These are phyloP conservation scores for Morelia viridis DNA, from an alignment of 2,797 vertebrate species.

Conservation along the genomic window DNA sequence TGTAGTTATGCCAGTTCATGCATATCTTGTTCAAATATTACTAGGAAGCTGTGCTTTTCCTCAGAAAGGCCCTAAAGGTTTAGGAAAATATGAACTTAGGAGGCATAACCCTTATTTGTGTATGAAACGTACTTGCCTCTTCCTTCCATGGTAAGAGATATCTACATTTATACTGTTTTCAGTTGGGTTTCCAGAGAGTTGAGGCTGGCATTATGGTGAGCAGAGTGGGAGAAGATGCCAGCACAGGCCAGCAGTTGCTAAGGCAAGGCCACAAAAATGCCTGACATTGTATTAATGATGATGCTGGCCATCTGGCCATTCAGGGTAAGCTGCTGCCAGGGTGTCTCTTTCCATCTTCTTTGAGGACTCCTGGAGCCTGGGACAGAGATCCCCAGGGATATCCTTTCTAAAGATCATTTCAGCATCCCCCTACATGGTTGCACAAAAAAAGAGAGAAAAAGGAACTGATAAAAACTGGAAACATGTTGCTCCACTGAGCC, in stretches of 20 bases:
- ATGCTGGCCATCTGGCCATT: conserved; percentile 75
- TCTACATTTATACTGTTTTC: conserved; percentile 45
- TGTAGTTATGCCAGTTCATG: background rate
- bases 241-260: conserved; percentile 77
- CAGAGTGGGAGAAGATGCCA: conserved; percentile 74
- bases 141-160: conserved; percentile 53
- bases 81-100: background rate
- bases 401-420: conserved; percentile 66
- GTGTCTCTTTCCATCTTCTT: conserved; percentile 68
- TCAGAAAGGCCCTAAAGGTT: background rate
- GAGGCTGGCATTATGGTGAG: conserved; percentile 64
- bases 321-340: conserved; percentile 68
- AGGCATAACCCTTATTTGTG: conserved; percentile 38
- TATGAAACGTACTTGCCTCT: conserved; percentile 41
- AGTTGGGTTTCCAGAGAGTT: conserved; percentile 64
- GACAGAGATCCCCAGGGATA: conserved; percentile 64
- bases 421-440: conserved; percentile 59
- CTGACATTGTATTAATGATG: conserved; percentile 74
- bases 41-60: background rate
- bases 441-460: conserved; percentile 32
- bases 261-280: conserved; percentile 76
- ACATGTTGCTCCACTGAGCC: conserved; percentile 38
- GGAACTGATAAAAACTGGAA: conserved; percentile 46
- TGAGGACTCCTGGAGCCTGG: conserved; percentile 71
- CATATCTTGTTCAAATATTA: background rate